Conservation (phyloP, 64 coral and sea anemone genomes). For the Catalaphyllia jardinei region DNA sequence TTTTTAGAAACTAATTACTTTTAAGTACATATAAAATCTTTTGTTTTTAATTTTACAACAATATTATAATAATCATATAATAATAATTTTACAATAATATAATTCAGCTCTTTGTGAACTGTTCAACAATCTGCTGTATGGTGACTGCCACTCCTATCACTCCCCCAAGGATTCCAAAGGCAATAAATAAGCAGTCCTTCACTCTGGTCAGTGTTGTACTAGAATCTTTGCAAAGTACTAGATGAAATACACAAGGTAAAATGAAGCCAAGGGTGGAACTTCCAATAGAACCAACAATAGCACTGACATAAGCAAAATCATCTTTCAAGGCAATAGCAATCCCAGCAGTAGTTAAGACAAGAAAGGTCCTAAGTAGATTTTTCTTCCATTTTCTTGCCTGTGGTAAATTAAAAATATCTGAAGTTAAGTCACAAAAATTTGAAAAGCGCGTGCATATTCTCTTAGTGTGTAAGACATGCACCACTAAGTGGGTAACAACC, state of each 20-base stretch:
- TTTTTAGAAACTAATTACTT: background rate
- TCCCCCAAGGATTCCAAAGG: constrained; percentile 77
- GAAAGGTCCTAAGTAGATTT: constrained; percentile 65
- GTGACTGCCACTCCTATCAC: constrained; percentile 49
- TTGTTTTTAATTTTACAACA: background rate
- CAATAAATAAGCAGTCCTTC: constrained; percentile 68
- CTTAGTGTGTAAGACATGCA: too few species aligned
- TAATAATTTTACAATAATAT: background rate
- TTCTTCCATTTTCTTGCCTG: constrained; percentile 68
- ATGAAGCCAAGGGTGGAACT: constrained; percentile 77
- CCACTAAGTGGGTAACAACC: too few species aligned
- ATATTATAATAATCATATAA: background rate
- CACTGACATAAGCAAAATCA: constrained; percentile 82
- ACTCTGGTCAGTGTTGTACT: constrained; percentile 32
- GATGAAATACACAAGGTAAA: constrained; percentile 75
- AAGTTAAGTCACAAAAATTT: background rate
- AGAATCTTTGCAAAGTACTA: constrained; percentile 44
- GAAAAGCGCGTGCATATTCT: too few species aligned
- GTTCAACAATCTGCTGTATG: constrained; percentile 37
- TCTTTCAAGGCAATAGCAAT: constrained; percentile 80
- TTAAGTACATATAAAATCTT: background rate
- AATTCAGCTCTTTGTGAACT: constrained; percentile 36
- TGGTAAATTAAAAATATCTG: background rate
- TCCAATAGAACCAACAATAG: constrained; percentile 81
- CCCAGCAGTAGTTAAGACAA: constrained; percentile 70